These are phyloP conservation scores for Heterodera carotae DNA, from an alignment of 1,140 invertebrate genomes.

Conservation along the genomic window DNA sequence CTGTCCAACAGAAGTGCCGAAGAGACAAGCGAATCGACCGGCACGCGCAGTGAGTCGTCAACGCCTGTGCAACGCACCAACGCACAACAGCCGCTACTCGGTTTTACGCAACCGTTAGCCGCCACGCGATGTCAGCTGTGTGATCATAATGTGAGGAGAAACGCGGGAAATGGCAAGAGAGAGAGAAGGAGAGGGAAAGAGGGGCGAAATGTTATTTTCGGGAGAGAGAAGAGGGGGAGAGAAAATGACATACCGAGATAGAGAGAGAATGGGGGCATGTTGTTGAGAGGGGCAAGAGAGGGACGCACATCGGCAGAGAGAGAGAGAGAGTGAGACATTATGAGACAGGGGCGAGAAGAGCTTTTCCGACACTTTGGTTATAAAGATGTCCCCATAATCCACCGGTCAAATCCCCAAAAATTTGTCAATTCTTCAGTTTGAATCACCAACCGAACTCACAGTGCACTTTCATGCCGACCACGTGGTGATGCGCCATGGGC, in stretches of 20 bases:
- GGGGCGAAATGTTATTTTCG: neutral
- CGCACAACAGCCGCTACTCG: slow-evolving; percentile 11
- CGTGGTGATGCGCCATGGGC: slow-evolving; percentile 48
- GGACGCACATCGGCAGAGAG: neutral
- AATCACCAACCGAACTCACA: slow-evolving; percentile 39
- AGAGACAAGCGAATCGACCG: slow-evolving; percentile 52
- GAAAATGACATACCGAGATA: too few relatives aligned
- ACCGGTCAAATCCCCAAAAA: too few relatives aligned
- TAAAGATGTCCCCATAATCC: too few relatives aligned
- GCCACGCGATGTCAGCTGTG: slow-evolving; percentile 41
- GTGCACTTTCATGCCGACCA: slow-evolving; percentile 52
- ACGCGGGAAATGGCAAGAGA: slow-evolving; percentile 12
- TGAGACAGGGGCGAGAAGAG: too few relatives aligned
- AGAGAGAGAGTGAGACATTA: too few relatives aligned
- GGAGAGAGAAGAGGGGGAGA: too few relatives aligned
- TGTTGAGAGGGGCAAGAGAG: neutral
- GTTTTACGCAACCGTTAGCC: slow-evolving; percentile 34
- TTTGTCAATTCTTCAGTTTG: slow-evolving; percentile 29
- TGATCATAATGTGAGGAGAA: slow-evolving; percentile 28
- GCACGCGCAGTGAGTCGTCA: slow-evolving; percentile 45
- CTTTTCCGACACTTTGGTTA: too few relatives aligned
- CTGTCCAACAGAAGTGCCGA: slow-evolving; percentile 46
- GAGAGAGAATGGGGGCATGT: too few relatives aligned
- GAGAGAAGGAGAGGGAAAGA: neutral
- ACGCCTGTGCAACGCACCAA: slow-evolving; percentile 47